A percentile compares a stretch with the other conserved stretches of the same genome.
Evolutionary conservation across 2,113 vertebrate genomes (phyloP).

Genomic region (Phylloscopus trochilus): DNA sequence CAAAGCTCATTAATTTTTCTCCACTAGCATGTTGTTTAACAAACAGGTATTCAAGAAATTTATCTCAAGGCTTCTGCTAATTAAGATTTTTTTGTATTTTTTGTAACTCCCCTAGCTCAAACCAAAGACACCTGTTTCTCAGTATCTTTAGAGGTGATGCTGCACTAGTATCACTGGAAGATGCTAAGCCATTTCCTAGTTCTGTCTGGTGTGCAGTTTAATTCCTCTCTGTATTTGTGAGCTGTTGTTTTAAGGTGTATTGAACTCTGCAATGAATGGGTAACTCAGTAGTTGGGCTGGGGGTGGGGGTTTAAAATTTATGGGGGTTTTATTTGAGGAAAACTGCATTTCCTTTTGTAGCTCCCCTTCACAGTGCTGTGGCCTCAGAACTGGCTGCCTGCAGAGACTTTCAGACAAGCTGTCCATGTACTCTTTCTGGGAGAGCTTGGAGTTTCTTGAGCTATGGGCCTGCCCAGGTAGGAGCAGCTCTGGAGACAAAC

Average conservation of each 20-base stretch:
- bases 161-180: not conserved
- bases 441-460: not conserved
- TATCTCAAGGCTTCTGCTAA: not conserved
- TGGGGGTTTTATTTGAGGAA: not conserved
- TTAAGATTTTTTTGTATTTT: not conserved
- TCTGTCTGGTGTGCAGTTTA: not conserved
- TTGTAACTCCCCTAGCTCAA: not conserved
- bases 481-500: not conserved
- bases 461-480: not conserved
- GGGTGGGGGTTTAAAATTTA: not conserved
- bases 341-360: not conserved
- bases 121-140: not conserved
- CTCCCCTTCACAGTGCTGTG: not conserved
- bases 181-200: not conserved
- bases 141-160: not conserved
- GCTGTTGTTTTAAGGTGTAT: not conserved
- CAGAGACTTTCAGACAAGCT: not conserved
- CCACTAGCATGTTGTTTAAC: not conserved
- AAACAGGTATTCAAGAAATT: not conserved
- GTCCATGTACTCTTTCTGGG: accelerated
- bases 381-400: not conserved
- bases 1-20: not conserved
- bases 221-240: not conserved
- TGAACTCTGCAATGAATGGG: not conserved
- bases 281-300: not conserved